Evolutionary conservation across 2,113 vertebrate species (phyloP).

Genomic region (Donacobius atricapilla): DNA sequence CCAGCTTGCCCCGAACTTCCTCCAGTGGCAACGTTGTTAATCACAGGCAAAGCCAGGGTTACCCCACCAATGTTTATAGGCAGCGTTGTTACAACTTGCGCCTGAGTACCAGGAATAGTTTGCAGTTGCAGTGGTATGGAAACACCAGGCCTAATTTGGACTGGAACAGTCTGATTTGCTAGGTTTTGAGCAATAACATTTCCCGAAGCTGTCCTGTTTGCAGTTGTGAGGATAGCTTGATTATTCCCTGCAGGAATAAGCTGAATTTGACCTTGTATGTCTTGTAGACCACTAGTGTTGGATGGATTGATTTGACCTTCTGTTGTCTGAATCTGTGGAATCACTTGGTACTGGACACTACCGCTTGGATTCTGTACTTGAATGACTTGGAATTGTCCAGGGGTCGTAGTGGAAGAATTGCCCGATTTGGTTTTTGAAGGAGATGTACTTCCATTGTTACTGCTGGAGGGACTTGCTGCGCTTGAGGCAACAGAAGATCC

Average conservation of each 20-base stretch:
- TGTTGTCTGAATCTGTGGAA: constrained; percentile 94
- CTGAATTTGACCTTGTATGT: constrained; percentile 90
- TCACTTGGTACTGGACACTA: constrained; percentile 95
- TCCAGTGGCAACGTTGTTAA: constrained; percentile 86
- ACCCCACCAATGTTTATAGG: constrained; percentile 97
- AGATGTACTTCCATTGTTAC: constrained; percentile 78
- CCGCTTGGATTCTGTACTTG: constrained; percentile 90
- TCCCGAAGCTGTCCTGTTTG: constrained; percentile 80
- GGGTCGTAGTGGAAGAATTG: constrained; percentile 66
- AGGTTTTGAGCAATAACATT: constrained; percentile 87
- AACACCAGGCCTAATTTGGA: constrained; percentile 93
- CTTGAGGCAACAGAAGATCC: constrained; percentile 74
- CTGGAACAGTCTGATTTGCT: constrained; percentile 89
- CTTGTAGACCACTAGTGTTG: constrained; percentile 82
- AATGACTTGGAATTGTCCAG: constrained; percentile 91
- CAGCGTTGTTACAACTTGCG: constrained; percentile 92
- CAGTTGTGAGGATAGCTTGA: constrained; percentile 86
- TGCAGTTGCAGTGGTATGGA: constrained; percentile 95
- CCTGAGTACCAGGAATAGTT: constrained; percentile 89
- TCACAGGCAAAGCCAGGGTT: constrained; percentile 93
- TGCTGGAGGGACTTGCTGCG: constrained; percentile 77
- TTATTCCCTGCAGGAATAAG: constrained; percentile 90
- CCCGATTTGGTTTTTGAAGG: constrained; percentile 84
- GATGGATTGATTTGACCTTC: constrained; percentile 91
- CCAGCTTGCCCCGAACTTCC: constrained; percentile 85